Conservation (phyloP, 2,888 invertebrate species). For the Salticus scenicus region DNA sequence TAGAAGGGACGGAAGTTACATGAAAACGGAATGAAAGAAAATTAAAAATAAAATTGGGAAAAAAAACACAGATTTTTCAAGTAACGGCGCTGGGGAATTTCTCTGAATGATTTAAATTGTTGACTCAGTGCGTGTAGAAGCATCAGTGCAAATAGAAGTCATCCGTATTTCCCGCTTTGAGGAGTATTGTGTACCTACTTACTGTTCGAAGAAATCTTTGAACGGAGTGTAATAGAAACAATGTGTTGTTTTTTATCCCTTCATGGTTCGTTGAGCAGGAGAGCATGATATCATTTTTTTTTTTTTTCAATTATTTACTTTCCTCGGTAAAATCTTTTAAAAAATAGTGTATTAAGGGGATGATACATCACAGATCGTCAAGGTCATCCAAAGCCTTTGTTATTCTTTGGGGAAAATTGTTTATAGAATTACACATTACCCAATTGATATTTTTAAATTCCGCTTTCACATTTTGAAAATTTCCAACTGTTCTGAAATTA, state of each 20-base stretch:
- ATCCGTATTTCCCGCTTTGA: conserved; percentile 2
- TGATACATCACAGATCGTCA: too few species aligned
- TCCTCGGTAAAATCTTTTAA: too few species aligned
- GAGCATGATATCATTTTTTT: too few species aligned
- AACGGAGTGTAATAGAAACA: background rate
- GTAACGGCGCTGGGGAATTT: background rate
- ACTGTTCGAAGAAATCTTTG: background rate
- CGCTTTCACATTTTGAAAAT: too few species aligned
- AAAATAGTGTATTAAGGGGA: too few species aligned
- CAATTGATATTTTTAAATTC: too few species aligned
- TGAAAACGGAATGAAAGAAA: background rate
- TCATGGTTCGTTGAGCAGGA: background rate
- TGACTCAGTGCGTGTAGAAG: background rate
- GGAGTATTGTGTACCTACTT: background rate
- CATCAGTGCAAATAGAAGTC: background rate
- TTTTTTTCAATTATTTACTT: too few species aligned
- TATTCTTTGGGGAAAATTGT: too few species aligned
- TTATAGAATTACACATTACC: too few species aligned
- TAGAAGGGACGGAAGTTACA: background rate
- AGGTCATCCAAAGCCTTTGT: too few species aligned
- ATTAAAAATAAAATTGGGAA: background rate
- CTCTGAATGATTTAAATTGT: background rate
- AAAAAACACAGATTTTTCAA: background rate
- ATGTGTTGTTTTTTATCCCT: background rate
- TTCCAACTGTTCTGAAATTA: too few species aligned